Evolutionary conservation across 2,797 vertebrate genomes (phyloP), one percentile per base, ranked within the genome.

Genomic region (Halcyon leucocephala): DNA sequence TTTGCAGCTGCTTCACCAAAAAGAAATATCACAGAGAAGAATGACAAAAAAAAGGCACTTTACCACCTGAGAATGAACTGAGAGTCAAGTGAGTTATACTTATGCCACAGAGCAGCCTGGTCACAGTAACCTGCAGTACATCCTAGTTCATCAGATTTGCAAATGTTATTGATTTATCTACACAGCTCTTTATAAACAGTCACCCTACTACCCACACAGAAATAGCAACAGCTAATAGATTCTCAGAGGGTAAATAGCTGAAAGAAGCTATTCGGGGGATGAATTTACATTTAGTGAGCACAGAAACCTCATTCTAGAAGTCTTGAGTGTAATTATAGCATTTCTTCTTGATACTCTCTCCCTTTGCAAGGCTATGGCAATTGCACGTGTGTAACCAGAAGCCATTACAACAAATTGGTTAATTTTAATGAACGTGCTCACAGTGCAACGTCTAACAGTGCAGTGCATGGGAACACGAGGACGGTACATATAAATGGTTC

Each of bases 331-430:
- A 92, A 96, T 94, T 90, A 78, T 2, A 81, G 86, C 24, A 4
- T 65, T 92, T 72, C 42, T 92, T 33, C 82, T 73, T 35, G 18
- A 74, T 39, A 25, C 54, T 18, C 29, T 79, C 49, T 71, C 37
- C 37, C 55, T 64, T 65, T 48, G 42, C 69, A 89, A 90, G 96
- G 80, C 44, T 14, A 7, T 55, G 42, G 91, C 93, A 96, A 95
- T 70, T 77, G 94, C 44, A 58, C 88, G 84, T 51, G 5, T 66
- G 39, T 71, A 96, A 95, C 72, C 54, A 89, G 82, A 88, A 94
- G 90, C 72, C 96, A 82, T 90, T 94, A 89, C 81, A 96, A 85
- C 87, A 95, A 84, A 86, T 9, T 93, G 73, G 95, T 89, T 96
- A 66, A 94, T 96, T 95, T 94, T 91, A 84, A 88, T 52, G 54